Conservation (phyloP, 2,113 vertebrate species). For the Indri indri region DNA sequence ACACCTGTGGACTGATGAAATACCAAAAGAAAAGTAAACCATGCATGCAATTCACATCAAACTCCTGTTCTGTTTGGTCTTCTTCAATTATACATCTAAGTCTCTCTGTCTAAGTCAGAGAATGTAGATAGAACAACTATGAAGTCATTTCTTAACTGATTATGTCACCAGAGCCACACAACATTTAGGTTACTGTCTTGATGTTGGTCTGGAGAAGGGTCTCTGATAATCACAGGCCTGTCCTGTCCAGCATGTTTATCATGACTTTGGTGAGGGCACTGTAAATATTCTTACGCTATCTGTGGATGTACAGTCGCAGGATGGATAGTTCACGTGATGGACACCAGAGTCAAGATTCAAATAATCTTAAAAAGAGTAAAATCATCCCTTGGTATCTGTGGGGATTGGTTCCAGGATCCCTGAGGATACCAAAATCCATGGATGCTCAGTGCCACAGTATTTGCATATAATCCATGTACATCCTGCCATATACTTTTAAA, state of each 20-base stretch:
- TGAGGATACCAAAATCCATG: neutral
- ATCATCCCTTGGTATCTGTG: neutral
- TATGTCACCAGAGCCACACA: neutral
- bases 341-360: neutral
- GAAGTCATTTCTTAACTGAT: neutral
- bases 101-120: neutral
- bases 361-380: neutral
- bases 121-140: neutral
- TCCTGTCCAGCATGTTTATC: neutral
- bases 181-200: neutral
- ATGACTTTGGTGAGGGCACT: neutral
- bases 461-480: neutral
- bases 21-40: slow-evolving; percentile 37
- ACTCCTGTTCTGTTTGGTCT: neutral
- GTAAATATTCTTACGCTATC: neutral
- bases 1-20: slow-evolving; percentile 27
- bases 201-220: neutral
- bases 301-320: neutral
- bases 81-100: neutral
- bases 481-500: neutral
- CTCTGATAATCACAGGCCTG: neutral
- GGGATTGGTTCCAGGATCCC: neutral
- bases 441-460: neutral
- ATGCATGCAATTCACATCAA: neutral
- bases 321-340: neutral